Evolutionary conservation across 2,113 vertebrate genomes (phyloP), one percentile per base, ranked within the genome.

Genomic region (Calonectris borealis): DNA sequence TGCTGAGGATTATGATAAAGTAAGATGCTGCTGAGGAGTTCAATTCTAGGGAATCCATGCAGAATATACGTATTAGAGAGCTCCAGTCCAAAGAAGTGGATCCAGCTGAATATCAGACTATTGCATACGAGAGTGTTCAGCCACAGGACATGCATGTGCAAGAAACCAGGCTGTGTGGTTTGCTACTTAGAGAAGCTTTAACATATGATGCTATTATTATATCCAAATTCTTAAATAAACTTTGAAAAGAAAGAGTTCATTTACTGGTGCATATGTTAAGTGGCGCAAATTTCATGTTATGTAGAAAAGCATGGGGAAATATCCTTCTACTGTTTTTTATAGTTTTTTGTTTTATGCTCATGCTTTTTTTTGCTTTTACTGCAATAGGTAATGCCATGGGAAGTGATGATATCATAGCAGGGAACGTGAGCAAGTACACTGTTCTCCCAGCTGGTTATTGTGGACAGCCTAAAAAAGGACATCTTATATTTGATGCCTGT

Each of bases 401-500:
- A 96, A 98, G 98, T 83, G 99, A 99, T n/a, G 99, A 99, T 69
- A 98, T 97, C 80, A 98, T 99, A 89, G 98, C 99, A 93, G 99
- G 99, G 40, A 99, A 99, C 1, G 98, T 99, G 87, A 99, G 96
- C 98, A 99, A 99, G 96, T 98, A 98, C 86, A 70, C 93, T 17
- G 98, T 99, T 93, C 97, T 98, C 84, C 99, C 99, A 88, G 95
- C 96, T 88, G 99, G 99, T 71, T 98, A 99, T 90, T 97, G 97
- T 69, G 99, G 99, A 92, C 96, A 96, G 21, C 98, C 97, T 65
- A 99, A 98, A 82, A 99, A 98, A 97, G 99, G 99, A 96, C 99
- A 99, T 96, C 98, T 99, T 87, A 92, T 99, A 73, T 99, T 99
- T 97, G 99, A 99, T 93, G 99, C 99, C 93, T 99, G 99, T 96